These are phyloP conservation scores for Tanaodytes sp. DNA, from an alignment of 2,888 invertebrate species.

Conservation along the genomic window DNA sequence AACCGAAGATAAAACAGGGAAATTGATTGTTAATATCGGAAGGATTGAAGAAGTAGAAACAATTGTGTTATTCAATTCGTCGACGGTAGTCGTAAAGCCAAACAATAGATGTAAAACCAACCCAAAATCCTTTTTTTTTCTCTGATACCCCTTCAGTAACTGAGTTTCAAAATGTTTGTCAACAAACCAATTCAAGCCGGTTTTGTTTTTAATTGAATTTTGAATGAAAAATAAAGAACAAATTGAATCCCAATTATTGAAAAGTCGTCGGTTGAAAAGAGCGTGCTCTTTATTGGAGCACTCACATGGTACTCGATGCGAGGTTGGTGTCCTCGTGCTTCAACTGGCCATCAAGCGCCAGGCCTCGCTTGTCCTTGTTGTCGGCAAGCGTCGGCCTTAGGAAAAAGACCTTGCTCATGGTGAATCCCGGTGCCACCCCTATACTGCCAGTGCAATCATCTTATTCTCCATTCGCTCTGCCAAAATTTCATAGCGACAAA, in stretches of 20 bases:
- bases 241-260: conserved; percentile 10
- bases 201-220: no score
- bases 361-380: conserved; percentile 88
- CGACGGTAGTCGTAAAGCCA: no score
- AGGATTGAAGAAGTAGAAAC: no score
- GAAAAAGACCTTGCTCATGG: conserved; percentile 87
- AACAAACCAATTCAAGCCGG: no score
- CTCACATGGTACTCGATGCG: conserved; percentile 89
- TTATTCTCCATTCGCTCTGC: conserved; percentile 67
- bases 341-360: conserved; percentile 88
- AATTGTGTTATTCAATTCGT: no score
- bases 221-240: no score
- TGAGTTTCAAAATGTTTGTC: conserved; percentile 7
- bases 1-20: conserved; percentile 4
- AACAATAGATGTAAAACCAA: conserved; percentile 25
- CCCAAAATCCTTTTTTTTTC: conserved; percentile 19
- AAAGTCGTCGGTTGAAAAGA: conserved; percentile 12
- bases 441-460: conserved; percentile 77
- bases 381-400: conserved; percentile 84
- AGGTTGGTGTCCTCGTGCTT: conserved; percentile 92
- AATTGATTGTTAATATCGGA: no score
- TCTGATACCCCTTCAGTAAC: conserved; percentile 1
- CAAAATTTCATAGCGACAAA: conserved; percentile 57
- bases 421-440: conserved; percentile 88
- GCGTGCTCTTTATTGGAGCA: conserved; percentile 66